These are phyloP conservation scores for Eupithecia abbreviata DNA, from an alignment of 2,888 invertebrate genomes.

Conservation along the genomic window DNA sequence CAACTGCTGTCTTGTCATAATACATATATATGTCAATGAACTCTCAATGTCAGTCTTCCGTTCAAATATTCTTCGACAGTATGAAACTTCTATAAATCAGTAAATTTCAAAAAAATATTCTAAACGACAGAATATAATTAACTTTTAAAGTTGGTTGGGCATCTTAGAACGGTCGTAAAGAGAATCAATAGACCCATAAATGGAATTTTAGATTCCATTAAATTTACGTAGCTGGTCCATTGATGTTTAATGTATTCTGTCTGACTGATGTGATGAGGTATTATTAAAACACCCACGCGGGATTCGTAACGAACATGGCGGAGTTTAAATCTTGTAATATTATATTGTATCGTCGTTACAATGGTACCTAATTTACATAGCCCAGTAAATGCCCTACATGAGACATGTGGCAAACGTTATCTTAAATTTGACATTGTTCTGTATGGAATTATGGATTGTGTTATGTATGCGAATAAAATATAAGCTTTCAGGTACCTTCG, in stretches of 20 bases:
- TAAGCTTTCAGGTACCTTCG: not conserved
- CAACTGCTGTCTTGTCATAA: conserved; percentile 57
- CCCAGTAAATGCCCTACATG: conserved; percentile 3
- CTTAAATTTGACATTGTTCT: conserved; percentile 1
- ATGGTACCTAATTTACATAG: conserved; percentile 37
- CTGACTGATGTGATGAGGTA: conserved; percentile 34
- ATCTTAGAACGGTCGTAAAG: conserved; percentile 53
- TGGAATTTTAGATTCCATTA: conserved; percentile 57
- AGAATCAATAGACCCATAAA: conserved; percentile 53
- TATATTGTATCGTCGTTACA: not conserved
- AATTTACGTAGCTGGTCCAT: conserved; percentile 51
- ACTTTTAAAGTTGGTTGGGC: conserved; percentile 44
- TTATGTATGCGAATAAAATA: not conserved
- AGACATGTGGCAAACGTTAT: not conserved
- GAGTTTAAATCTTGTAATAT: conserved; percentile 9
- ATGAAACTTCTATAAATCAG: conserved; percentile 38
- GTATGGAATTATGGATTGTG: not conserved
- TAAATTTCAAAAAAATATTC: conserved; percentile 23
- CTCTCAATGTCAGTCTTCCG: conserved; percentile 76
- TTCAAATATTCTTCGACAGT: conserved; percentile 21
- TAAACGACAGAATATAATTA: conserved; percentile 57
- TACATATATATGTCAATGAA: conserved; percentile 70
- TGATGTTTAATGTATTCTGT: conserved; percentile 55
- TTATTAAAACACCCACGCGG: conserved; percentile 53
- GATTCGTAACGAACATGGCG: conserved; percentile 34